Base-by-base conservation (phyloP, 2,888 invertebrate species). In the Pachydiplax longipennis region DNA sequence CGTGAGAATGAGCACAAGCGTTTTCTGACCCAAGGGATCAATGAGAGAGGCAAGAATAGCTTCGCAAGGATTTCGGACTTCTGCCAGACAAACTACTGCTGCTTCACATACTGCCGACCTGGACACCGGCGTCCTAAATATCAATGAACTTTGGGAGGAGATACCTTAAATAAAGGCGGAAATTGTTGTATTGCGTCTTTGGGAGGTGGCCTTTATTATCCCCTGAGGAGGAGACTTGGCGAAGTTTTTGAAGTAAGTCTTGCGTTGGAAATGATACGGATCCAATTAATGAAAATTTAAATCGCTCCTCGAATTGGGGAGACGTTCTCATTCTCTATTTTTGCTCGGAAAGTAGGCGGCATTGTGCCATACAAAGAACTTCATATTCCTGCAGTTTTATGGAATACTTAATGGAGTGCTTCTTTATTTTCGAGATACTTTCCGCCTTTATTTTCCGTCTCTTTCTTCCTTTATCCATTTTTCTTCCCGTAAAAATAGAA, bases 261-360 rank as follows among this genome's bases (percentile, higher is more conserved):
- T 31, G 83, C 53, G 83, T 58, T 83, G 83, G 35, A 83, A 53
- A 58, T 83, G 83, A 83, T 83, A 83, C 22, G 83, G 18, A 83
- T 58, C 53, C 83, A 58, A 82, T 53, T 53, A 83, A 83, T 83
- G 83, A 83, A 83, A 83, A 83, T 83, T 83, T 83, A 83, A 83
- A 83, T 48, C 48, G n/a, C 65, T 65, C n/a, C 73, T 25, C 25
- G 73, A 25, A 31, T 31, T 25, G 73, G 10, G 73, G 73, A 73
- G 31, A 73, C 31, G 53, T 73, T 25, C 73, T 31, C 0, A 25
- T 73, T 73, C 73, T 73, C 73, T 73, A 31, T 13, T 31, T 65
- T 73, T 25, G 73, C 31, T 31, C 73, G 13, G 13, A 73, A 73
- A 73, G 73, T 22, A 31, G 31, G 73, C 3, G 25, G 73, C 25